Base-by-base conservation (phyloP, 1,140 invertebrate species). In the Procambarus virginalis region DNA sequence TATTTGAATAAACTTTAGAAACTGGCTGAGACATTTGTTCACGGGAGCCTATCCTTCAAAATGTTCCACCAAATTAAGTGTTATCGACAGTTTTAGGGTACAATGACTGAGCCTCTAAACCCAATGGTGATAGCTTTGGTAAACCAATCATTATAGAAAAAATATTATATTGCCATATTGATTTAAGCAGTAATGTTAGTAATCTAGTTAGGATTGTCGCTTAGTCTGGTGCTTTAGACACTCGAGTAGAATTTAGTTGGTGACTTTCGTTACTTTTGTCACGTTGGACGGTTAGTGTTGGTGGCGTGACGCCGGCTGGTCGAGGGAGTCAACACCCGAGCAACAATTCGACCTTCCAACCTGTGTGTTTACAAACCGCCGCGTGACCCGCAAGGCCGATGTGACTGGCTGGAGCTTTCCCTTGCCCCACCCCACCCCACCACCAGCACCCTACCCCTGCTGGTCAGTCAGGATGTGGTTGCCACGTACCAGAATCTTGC, bases 371-470 rank as follows among this genome's bases (percentile, higher is more conserved):
- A 34, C 5, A 22, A 6, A 34, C n/a, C n/a, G 68, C 68, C n/a
- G 68, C 68, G n/a, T 73, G 68, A 73, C n/a, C 68, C 68, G 68
- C 68, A 73, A 73, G 68, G 68, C 68, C 68, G 68, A 73, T 73
- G 68, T 73, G 64, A 34, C 34, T 34, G 51, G n/a, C n/a, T 73
- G 20, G n/a, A 64, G n/a, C 68, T 73, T 9, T 20, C 68, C 68
- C 68, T 20, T 9, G 68, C 22, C 68, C n/a, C 68, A 73, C 68
- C 2, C 17, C 22, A 5, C 22, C 68, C 22, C 2, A 34, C 68
- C 68, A 4, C 64, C 64, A 68, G 8, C 55, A 17, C 64, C 14
- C 2, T 4, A 68, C 20, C 9, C 64, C 20, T n/a, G 64, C 64
- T 73, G 68, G n/a, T 73, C 68, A 73, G n/a, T 22, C 5, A 14